Conservation (phyloP, 2,797 vertebrate genomes). For the Acrossocheilus fasciatus region DNA sequence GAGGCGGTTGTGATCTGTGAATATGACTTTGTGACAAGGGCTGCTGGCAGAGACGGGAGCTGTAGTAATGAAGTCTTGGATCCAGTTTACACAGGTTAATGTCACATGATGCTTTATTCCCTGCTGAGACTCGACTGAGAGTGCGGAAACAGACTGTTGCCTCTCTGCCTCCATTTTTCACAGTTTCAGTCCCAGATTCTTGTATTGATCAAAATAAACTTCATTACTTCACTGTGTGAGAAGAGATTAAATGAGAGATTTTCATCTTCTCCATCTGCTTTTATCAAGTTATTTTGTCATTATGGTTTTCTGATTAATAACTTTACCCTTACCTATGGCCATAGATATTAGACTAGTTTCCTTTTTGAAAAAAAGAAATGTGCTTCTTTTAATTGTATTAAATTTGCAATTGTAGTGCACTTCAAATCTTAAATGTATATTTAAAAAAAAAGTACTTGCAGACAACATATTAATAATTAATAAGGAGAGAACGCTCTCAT, state of each 20-base stretch:
- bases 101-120: conserved; percentile 32
- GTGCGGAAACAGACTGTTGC: neutral
- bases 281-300: neutral
- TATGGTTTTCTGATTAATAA: neutral
- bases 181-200: neutral
- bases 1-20: conserved; percentile 1
- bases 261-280: neutral
- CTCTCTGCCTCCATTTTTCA: conserved; percentile 1
- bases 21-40: neutral
- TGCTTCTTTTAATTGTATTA: neutral
- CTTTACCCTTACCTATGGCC: neutral
- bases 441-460: neutral
- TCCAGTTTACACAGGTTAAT: conserved; percentile 22
- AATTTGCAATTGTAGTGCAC: neutral
- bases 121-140: conserved; percentile 5
- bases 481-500: neutral
- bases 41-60: neutral
- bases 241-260: conserved; percentile 3
- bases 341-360: neutral
- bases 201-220: conserved; percentile 12
- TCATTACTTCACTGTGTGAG: neutral
- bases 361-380: neutral
- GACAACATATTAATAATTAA: neutral
- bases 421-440: neutral
- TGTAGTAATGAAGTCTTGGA: conserved; percentile 21